A percentile compares a stretch with the other conserved stretches of the same genome.
These are phyloP conservation scores for Yoshiicerus persimilis DNA, from an alignment of 1,140 invertebrate genomes.

Conservation along the genomic window DNA sequence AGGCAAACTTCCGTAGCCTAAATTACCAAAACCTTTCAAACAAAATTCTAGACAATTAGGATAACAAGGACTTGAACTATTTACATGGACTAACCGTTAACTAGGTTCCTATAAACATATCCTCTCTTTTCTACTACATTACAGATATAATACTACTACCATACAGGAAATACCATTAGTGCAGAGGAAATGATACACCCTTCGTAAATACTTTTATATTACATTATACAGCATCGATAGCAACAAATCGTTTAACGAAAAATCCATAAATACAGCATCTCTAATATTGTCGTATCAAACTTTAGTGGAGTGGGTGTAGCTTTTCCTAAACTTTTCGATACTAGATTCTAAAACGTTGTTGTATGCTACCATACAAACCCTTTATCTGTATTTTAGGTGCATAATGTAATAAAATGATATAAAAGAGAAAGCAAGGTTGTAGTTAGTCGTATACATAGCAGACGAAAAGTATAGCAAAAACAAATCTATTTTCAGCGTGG, in stretches of 20 bases:
- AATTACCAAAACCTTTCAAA: slow-evolving; percentile 23
- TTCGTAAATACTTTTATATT: not conserved
- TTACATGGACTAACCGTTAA: not conserved
- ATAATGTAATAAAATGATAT: not conserved
- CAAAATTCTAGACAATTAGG: slow-evolving; percentile 16
- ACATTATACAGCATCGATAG: no score
- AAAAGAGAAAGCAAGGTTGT: not conserved
- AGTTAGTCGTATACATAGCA: no score
- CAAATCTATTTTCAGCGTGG: not conserved
- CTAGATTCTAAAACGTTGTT: no score
- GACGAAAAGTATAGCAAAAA: not conserved
- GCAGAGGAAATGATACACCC: not conserved
- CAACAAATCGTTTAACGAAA: not conserved
- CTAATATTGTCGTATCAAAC: not conserved
- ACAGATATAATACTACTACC: not conserved
- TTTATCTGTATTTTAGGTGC: not conserved
- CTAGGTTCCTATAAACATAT: not conserved
- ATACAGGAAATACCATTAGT: no score
- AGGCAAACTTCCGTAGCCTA: slow-evolving; percentile 79
- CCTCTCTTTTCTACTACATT: not conserved
- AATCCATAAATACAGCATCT: not conserved
- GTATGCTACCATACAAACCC: no score
- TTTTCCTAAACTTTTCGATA: no score
- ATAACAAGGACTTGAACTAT: not conserved
- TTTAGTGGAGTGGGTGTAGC: no score